Evolutionary conservation across 1,140 invertebrate species (phyloP), one percentile per base, ranked within the genome.

Genomic region (Drosophila navojoa): DNA sequence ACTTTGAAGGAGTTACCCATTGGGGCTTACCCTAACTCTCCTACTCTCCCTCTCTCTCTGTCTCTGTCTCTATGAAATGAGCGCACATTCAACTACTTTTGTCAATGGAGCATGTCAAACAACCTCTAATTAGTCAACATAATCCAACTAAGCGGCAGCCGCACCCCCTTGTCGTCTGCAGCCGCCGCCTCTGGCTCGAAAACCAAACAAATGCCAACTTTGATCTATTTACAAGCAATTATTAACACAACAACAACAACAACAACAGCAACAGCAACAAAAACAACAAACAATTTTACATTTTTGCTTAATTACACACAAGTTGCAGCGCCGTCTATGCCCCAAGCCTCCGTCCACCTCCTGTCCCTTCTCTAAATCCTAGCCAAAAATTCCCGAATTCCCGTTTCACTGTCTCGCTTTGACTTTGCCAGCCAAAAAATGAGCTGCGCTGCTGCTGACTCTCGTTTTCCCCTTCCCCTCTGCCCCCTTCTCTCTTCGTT

Each of bases 191-290:
- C 53, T 63, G 58, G 45, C 40, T 40, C 22, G 66, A 27, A 66
- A 27, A 5, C 62, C 75, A 76, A 81, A 81, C 77, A 84, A 84
- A 81, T 84, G 81, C 68, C 81, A 84, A 80, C 81, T 84, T 84
- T 84, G 80, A 84, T 84, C 80, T 85, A 84, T 85, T 84, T 84
- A 85, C 81, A 84, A 85, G 80, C 79, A 82, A 84, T 84, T 84
- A 84, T 85, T 79, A 85, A 73, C 61, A 74, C 49, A 71, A 58
- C 71, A 79, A 71, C 68, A 70, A 61, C 61, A 70, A 38, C 32
- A 49, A 55, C 1, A 67, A 1, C 2, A 32, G 9, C 6, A 7
- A 47, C 66, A 71, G 40, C 57, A 55, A 47, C n/a, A 13, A 40
- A 38, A 47, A 68, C 55, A 78, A 82, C 71, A 79, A 80, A 80